Base-by-base conservation (phyloP, 1,140 invertebrate species). In the Vollenhovia emeryi region DNA sequence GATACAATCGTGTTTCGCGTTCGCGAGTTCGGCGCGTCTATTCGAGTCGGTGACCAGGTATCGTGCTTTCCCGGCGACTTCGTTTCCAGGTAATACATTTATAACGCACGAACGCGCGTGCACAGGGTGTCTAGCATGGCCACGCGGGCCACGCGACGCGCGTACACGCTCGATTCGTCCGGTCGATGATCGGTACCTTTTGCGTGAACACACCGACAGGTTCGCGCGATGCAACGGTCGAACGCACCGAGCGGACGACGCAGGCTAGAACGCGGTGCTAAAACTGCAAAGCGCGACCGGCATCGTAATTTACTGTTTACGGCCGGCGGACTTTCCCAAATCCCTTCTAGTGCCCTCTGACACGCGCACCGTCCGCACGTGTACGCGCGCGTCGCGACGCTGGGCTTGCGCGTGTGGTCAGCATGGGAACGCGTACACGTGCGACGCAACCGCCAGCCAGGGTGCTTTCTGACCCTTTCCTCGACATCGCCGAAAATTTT, bases 261-360 rank as follows among this genome's bases (percentile, higher is more conserved):
- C 30, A 36, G 18, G 30, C 18, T 55, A 3, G 45, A 40, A 21
- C 36, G 60, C 86, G 83, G 86, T 87, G 91, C 43, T 91, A 92
- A 92, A 92, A 92, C 91, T 92, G 88, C 83, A 85, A 91, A 91
- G 89, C 91, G 91, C 90, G 91, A 92, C 90, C 79, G 69, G 91
- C 92, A 91, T 93, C 91, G 91, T 93, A 93, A 93, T 93, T 93
- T 93, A 92, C 86, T 92, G 90, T 92, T 92, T 93, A 93, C 90
- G 86, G 85, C 79, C 75, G 87, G 92, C 75, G 87, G 92, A 92
- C 91, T 93, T 93, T 87, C 80, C 88, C 91, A 92, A 91, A 92
- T 91, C 91, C 91, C 84, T 90, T 87, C 86, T 86, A 87, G 73
- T 78, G 87, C 85, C 88, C 87, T 55, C 82, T 13, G 43, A 30